Conservation (phyloP, 1,140 invertebrate species). For the Bradysia coprophila region DNA sequence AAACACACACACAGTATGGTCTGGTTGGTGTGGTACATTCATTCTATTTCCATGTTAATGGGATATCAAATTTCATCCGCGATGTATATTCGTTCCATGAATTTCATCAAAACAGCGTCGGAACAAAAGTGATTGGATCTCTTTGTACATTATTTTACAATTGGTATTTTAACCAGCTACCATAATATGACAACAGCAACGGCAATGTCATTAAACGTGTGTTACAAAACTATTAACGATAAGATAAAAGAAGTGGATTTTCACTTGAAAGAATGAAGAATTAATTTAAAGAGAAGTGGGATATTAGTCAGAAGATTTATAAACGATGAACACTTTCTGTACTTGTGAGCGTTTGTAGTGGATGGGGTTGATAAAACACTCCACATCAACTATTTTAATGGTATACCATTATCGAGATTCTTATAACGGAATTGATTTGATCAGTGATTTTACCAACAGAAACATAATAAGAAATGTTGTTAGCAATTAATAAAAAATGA, state of each 20-base stretch:
- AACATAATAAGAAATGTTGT: not conserved
- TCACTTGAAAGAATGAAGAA: too few relatives aligned
- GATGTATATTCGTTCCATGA: not conserved
- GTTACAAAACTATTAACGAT: not conserved
- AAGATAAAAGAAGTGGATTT: too few relatives aligned
- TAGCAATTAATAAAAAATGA: not conserved
- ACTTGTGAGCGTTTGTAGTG: too few relatives aligned
- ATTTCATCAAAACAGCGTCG: not conserved
- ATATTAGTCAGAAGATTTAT: too few relatives aligned
- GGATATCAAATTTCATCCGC: not conserved
- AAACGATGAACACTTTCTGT: too few relatives aligned
- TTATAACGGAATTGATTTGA: too few relatives aligned
- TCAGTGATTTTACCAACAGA: not conserved
- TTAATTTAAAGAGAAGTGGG: too few relatives aligned
- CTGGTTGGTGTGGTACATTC: not conserved
- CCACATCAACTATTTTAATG: too few relatives aligned
- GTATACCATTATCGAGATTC: too few relatives aligned
- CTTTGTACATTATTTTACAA: not conserved
- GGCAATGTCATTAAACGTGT: not conserved
- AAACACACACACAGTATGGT: not conserved
- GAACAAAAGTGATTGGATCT: not conserved
- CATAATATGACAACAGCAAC: not conserved
- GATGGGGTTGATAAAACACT: too few relatives aligned
- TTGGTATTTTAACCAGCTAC: not conserved
- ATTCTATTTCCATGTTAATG: constrained; percentile 1